Conservation (phyloP, 2,888 invertebrate genomes). For the Nomada fabriciana region DNA sequence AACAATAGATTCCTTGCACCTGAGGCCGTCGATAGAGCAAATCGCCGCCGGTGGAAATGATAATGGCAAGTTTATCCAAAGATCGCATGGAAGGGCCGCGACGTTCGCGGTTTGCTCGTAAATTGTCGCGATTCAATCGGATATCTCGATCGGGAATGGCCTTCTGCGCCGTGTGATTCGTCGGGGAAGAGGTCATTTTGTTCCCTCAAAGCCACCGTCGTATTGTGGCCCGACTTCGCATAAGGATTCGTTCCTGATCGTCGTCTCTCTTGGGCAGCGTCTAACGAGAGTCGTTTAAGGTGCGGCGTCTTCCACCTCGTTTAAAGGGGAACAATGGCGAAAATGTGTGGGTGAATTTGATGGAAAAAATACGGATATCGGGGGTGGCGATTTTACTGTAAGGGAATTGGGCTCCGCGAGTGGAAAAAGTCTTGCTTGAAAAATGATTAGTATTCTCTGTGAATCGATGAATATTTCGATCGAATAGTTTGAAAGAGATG, state of each 20-base stretch:
- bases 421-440: background rate
- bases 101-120: constrained; percentile 48
- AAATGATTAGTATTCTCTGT: too few species aligned
- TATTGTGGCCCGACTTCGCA: constrained; percentile 38
- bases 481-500: too few species aligned
- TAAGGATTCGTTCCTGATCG: constrained; percentile 38
- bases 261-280: constrained; percentile 16
- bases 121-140: constrained; percentile 57
- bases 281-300: constrained; percentile 50
- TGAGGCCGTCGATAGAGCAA: constrained; percentile 42
- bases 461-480: too few species aligned
- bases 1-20: constrained; percentile 54
- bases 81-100: constrained; percentile 27
- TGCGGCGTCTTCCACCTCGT: constrained; percentile 25
- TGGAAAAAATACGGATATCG: constrained; percentile 45
- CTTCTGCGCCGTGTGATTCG: constrained; percentile 27
- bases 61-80: constrained; percentile 52
- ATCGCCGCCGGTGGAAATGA: constrained; percentile 20
- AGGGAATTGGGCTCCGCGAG: constrained; percentile 22
- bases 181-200: constrained; percentile 36
- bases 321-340: constrained; percentile 55
- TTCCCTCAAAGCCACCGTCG: constrained; percentile 35
- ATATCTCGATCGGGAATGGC: constrained; percentile 51
- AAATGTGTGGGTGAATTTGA: constrained; percentile 50
- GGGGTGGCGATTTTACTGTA: constrained; percentile 15